Evolutionary conservation across 2,113 vertebrate species (phyloP).

Genomic region (Lucifuga dentata): DNA sequence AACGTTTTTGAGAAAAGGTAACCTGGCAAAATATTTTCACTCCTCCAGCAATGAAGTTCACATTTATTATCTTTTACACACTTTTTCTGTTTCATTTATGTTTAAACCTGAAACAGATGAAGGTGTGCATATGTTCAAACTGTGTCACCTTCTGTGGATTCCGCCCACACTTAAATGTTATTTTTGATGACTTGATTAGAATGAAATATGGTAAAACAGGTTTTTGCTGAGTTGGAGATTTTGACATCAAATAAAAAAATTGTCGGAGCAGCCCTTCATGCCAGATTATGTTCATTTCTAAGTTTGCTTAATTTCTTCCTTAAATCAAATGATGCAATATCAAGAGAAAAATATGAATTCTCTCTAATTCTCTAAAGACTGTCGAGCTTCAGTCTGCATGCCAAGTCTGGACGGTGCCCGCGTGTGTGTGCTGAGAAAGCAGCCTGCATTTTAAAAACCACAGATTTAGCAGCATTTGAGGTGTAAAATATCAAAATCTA

Average conservation of each 20-base stretch:
- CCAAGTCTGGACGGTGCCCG: conserved; percentile 5
- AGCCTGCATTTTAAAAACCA: conserved; percentile 19
- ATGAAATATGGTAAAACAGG: neutral
- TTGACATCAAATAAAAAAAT: neutral
- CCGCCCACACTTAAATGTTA: neutral
- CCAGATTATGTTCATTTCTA: no score
- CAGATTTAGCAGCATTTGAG: neutral
- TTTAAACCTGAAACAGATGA: neutral
- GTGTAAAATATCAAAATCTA: neutral
- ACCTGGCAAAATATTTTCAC: no score
- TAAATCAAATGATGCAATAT: conserved; percentile 9
- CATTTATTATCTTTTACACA: conserved; percentile 3
- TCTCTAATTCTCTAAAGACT: neutral
- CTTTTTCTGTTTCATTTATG: neutral
- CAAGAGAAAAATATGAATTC: conserved; percentile 26
- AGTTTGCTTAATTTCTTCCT: neutral
- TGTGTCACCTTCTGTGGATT: neutral
- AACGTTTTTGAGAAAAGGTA: conserved; percentile 6
- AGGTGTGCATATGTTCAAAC: neutral
- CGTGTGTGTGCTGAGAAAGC: conserved; percentile 9
- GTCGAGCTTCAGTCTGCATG: neutral
- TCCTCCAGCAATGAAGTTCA: no score
- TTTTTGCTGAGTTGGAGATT: conserved; percentile 5
- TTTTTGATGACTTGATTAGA: neutral
- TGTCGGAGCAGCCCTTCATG: neutral